Conservation (phyloP, 2,113 vertebrate species). For the Bos javanicus region DNA sequence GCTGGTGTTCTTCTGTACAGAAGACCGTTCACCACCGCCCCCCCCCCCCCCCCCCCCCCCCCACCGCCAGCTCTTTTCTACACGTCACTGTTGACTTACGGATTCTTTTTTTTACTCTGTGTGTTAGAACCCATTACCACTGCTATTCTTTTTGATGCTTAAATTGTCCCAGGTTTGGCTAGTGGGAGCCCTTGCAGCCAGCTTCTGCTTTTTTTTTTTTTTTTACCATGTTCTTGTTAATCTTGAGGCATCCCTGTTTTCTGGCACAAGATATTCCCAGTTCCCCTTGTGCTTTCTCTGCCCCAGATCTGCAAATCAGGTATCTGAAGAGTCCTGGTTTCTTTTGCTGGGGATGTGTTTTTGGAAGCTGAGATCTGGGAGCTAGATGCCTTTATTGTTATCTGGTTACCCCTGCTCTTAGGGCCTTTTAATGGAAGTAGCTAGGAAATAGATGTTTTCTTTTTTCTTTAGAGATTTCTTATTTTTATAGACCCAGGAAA, state of each 20-base stretch:
- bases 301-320: background rate
- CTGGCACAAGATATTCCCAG: background rate
- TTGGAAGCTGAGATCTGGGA: background rate
- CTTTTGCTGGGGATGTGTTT: background rate
- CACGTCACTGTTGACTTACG: background rate
- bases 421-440: background rate
- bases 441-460: background rate
- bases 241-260: background rate
- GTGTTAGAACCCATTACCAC: background rate
- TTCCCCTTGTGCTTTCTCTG: background rate
- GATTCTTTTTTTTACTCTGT: background rate
- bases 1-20: background rate
- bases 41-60: fast-evolving
- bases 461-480: background rate
- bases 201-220: background rate
- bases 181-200: background rate
- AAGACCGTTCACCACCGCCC: background rate
- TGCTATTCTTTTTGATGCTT: background rate
- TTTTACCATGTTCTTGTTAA: background rate
- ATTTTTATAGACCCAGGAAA: background rate
- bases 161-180: background rate
- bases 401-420: background rate
- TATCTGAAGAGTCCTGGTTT: background rate
- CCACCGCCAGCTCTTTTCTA: background rate
- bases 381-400: background rate